Evolutionary conservation across 2,888 invertebrate species (phyloP), one percentile per base, ranked within the genome.

Genomic region (Diaprepes abbreviatus): DNA sequence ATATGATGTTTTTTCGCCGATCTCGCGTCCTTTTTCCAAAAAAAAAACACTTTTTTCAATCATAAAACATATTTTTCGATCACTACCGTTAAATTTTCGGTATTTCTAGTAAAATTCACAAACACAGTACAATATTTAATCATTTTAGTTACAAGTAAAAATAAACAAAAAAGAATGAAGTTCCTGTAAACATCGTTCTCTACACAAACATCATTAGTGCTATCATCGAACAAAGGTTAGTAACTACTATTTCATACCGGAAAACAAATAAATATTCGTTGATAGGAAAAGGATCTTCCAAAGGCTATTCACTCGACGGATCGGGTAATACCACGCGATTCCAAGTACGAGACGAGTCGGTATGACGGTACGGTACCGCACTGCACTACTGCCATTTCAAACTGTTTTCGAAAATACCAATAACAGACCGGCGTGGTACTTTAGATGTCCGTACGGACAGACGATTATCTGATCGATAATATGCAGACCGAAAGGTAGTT

Each of bases 371-470:
- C 64, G 9, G 55, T 55, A 64, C 64, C 40, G 64, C 45, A 43
- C 33, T 35, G 64, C 40, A 58, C 58, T 31, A 58, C 43, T 64
- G 64, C 33, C 43, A 64, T 64, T 64, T 64, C 43, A 43, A 16
- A 55, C 43, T 58, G 40, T 52, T 63, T 63, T 52, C 16, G 52
- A 64, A 55, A 43, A 24, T 24, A 24, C 21, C 43, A 64, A 64
- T 58, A 40, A 43, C 43, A 58, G 28, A 31, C 3, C 35, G 54
- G 35, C 35, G 35, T 16, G 55, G 60, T 9, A 45, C 43, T 19
- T 50, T 52, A 52, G 52, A 52, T 52, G 52, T 38, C 52, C 63
- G 43, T 6, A 33, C 64, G 9, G 55, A 55, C 28, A 14, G 54
- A 31, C 45, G 19, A 40, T 63, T 52, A 63, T 63, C 45, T 2